Conservation (phyloP, 2,888 invertebrate species). For the Hecatera dysodea region DNA sequence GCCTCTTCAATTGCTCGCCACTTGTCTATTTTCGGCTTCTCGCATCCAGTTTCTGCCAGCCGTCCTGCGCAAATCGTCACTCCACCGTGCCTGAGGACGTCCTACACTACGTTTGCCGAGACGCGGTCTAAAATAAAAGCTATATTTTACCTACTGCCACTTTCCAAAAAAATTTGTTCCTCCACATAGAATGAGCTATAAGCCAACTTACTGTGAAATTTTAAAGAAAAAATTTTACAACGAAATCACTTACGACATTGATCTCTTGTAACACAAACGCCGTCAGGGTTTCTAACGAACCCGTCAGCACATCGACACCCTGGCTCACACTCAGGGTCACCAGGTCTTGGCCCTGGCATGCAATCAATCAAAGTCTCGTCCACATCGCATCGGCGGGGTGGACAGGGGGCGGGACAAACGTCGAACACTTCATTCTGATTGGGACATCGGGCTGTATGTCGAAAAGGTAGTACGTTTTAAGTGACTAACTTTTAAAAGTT, state of each 20-base stretch:
- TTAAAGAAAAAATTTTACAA: background rate
- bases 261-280: slow-evolving; percentile 63
- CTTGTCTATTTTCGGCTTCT: too few species aligned
- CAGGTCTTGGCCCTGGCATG: slow-evolving; percentile 63
- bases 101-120: too few species aligned
- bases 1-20: too few species aligned
- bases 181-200: background rate
- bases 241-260: slow-evolving; percentile 64
- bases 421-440: slow-evolving; percentile 66
- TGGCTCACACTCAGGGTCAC: slow-evolving; percentile 67
- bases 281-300: slow-evolving; percentile 56
- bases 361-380: slow-evolving; percentile 65
- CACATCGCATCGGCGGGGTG: slow-evolving; percentile 67
- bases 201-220: background rate
- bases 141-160: too few species aligned
- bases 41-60: too few species aligned
- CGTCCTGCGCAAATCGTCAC: too few species aligned
- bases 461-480: background rate
- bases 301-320: slow-evolving; percentile 73
- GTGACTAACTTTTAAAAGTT: background rate
- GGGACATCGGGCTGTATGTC: slow-evolving; percentile 54
- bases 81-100: too few species aligned
- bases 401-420: slow-evolving; percentile 63
- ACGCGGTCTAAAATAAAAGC: too few species aligned
- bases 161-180: too few species aligned